phyloP scores from a whole-genome alignment of 2,888 invertebrate species.

The Andricus quercusramuli region DNA sequence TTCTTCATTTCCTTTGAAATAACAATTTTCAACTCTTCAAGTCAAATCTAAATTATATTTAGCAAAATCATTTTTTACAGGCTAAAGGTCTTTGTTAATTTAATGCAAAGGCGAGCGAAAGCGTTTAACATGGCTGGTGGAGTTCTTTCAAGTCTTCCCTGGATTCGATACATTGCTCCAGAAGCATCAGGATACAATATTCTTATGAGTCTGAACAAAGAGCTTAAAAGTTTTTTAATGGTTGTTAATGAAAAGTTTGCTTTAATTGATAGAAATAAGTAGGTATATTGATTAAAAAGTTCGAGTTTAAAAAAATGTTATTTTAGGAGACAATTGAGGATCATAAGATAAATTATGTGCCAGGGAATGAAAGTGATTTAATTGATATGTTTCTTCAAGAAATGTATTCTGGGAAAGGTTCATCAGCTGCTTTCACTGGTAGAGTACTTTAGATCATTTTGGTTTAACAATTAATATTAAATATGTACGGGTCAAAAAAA shows the following conservation, averaged over 20 bases:
- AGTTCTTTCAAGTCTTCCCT: conserved; percentile 82
- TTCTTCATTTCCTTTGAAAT: not conserved
- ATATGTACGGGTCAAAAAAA: too few species aligned
- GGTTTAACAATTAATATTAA: too few species aligned
- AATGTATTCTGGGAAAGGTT: conserved; percentile 78
- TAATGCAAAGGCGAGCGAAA: conserved; percentile 69
- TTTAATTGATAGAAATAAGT: not conserved
- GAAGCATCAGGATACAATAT: conserved; percentile 83
- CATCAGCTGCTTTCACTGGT: conserved; percentile 78
- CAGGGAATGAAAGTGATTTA: conserved; percentile 80
- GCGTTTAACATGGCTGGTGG: conserved; percentile 81
- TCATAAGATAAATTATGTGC: conserved; percentile 79
- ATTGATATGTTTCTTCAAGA: conserved; percentile 84
- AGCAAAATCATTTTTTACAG: conserved; percentile 52
- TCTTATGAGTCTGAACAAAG: conserved; percentile 80
- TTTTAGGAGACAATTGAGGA: conserved; percentile 80
- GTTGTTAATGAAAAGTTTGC: conserved; percentile 65
- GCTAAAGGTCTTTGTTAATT: conserved; percentile 63
- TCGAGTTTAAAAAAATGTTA: conserved; percentile 13
- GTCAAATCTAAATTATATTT: not conserved
- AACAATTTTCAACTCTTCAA: not conserved
- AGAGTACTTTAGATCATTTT: conserved; percentile 49
- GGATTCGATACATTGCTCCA: conserved; percentile 83
- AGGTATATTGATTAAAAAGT: not conserved
- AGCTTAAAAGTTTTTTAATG: conserved; percentile 81